phyloP scores from a whole-genome alignment of 1,140 invertebrate genomes.

The Xylocopa sonorina region DNA sequence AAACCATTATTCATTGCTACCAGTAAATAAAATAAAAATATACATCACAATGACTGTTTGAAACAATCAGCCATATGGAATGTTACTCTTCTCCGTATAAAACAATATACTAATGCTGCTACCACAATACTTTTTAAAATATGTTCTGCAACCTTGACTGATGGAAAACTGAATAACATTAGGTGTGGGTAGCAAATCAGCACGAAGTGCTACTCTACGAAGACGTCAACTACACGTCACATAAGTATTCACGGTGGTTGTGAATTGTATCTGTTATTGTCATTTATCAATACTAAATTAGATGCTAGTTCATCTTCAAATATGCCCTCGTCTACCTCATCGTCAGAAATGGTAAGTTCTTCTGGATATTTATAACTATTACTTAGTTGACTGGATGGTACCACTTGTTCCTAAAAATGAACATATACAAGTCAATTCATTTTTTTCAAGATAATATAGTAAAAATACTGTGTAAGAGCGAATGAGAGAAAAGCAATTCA shows the following conservation, averaged over 20 bases:
- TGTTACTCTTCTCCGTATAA: background rate
- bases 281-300: constrained; percentile 22
- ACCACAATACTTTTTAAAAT: constrained; percentile 6
- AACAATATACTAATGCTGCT: background rate
- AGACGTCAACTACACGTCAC: background rate
- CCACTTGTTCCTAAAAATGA: constrained; percentile 49
- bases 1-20: background rate
- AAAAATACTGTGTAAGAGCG: background rate
- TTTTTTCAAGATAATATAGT: background rate
- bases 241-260: constrained; percentile 45
- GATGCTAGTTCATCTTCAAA: constrained; percentile 42
- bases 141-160: background rate
- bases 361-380: constrained; percentile 41
- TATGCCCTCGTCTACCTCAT: constrained; percentile 49
- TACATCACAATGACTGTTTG: constrained; percentile 2
- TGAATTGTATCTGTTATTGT: constrained; percentile 37
- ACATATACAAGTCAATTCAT: background rate
- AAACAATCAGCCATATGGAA: constrained; percentile 2
- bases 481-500: background rate
- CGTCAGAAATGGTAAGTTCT: constrained; percentile 33
- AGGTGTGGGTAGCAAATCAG: constrained; percentile 14
- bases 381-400: constrained; percentile 49
- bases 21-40: background rate
- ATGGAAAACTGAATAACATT: constrained; percentile 25
- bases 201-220: constrained; percentile 30